Conservation (phyloP, 1,140 invertebrate genomes). For the Drosophila arawakana region DNA sequence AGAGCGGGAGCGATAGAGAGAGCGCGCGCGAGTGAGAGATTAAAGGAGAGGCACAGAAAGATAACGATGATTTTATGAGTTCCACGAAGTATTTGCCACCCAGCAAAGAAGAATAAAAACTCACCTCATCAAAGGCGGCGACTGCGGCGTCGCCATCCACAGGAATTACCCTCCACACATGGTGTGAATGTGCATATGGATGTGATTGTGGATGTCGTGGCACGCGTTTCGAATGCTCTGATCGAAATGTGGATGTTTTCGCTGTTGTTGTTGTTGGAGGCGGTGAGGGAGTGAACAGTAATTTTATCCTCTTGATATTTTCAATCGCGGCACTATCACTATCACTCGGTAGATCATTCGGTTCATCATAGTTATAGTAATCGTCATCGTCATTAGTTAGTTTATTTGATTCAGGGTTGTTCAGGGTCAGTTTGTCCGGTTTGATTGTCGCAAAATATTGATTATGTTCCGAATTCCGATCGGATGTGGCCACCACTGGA, state of each 20-base stretch:
- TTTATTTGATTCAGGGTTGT: conserved; percentile 4
- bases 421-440: conserved; percentile 12
- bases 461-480: neutral
- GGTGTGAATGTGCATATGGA: conserved; percentile 29
- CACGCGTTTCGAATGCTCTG: conserved; percentile 41
- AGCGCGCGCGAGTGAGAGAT: conserved; percentile 3
- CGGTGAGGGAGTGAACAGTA: neutral
- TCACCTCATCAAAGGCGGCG: conserved; percentile 56
- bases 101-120: conserved; percentile 40
- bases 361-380: conserved; percentile 35
- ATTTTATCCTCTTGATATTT: neutral
- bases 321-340: conserved; percentile 17
- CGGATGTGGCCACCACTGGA: neutral
- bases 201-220: conserved; percentile 36
- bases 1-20: neutral
- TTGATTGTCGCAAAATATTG: conserved; percentile 13
- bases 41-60: conserved; percentile 7
- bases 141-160: conserved; percentile 34
- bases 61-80: conserved; percentile 54
- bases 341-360: conserved; percentile 17
- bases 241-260: neutral
- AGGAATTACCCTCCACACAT: conserved; percentile 44
- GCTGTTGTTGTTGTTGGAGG: neutral
- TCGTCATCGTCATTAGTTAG: conserved; percentile 21
- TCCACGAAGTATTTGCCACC: conserved; percentile 38